phyloP scores from a whole-genome alignment of 2,888 invertebrate species.

The Xylota sylvarum region DNA sequence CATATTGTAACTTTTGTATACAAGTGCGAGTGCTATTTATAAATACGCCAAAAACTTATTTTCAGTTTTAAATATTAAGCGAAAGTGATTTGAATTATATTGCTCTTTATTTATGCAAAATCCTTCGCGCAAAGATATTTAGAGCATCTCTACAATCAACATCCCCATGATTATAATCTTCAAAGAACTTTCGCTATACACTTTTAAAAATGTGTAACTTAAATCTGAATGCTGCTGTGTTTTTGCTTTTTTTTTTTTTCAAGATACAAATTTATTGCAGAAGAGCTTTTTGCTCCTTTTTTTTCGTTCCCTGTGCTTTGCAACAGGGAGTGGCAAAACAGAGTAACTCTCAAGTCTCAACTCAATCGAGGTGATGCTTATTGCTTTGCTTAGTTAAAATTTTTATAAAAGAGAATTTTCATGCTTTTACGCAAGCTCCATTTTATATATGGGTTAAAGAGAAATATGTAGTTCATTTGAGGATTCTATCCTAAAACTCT shows the following conservation, averaged over 20 bases:
- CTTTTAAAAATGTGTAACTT: conserved; percentile 41
- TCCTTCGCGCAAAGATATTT: conserved; percentile 34
- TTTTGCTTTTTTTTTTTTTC: conserved; percentile 3
- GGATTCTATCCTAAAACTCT: conserved; percentile 65
- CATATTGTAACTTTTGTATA: too few relatives aligned
- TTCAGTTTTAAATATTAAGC: background rate
- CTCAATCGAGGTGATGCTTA: conserved; percentile 38
- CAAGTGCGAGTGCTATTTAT: too few relatives aligned
- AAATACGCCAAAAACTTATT: background rate
- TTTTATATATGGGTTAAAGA: conserved; percentile 70
- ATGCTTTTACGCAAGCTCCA: conserved; percentile 65
- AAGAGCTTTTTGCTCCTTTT: conserved; percentile 48
- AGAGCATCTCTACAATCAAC: conserved; percentile 60
- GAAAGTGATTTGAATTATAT: conserved; percentile 27
- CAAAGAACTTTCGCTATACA: conserved; percentile 33
- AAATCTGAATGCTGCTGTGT: conserved; percentile 19
- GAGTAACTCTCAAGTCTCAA: conserved; percentile 41
- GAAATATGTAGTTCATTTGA: conserved; percentile 64
- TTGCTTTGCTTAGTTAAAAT: too few relatives aligned
- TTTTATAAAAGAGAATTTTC: conserved; percentile 46
- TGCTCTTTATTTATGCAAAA: conserved; percentile 16
- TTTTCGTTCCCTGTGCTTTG: conserved; percentile 47
- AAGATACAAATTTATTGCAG: conserved; percentile 47
- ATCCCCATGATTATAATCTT: conserved; percentile 53
- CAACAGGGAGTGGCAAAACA: conserved; percentile 74